Conservation (phyloP, 2,113 vertebrate species). For the Tragelaphus buxtoni region DNA sequence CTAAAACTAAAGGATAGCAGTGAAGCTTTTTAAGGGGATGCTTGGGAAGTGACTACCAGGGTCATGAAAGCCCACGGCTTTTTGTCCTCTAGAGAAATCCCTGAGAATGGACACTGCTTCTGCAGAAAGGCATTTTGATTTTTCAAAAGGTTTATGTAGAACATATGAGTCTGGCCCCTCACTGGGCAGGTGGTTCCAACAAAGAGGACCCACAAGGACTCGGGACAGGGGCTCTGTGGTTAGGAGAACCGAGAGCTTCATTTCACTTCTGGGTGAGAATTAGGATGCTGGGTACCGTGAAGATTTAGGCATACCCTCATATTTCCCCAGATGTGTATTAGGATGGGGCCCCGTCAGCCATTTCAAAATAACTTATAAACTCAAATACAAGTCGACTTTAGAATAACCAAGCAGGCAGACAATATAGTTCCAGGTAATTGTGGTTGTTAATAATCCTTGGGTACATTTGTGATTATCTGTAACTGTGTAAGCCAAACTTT, state of each 20-base stretch:
- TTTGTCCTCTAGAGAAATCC: background rate
- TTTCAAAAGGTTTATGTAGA: background rate
- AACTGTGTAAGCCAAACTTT: slow-evolving; percentile 18
- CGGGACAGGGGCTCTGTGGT: too few relatives aligned
- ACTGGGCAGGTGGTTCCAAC: background rate
- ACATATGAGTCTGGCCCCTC: accelerated
- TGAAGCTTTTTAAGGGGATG: background rate
- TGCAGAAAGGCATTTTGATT: background rate
- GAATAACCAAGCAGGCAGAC: slow-evolving; percentile 51
- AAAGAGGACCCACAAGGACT: accelerated
- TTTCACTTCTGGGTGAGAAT: background rate
- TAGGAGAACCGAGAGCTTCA: background rate
- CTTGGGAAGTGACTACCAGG: background rate
- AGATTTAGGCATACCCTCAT: background rate
- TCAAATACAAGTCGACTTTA: background rate
- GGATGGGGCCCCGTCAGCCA: background rate
- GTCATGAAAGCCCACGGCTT: background rate
- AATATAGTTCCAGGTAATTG: slow-evolving; percentile 49
- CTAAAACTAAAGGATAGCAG: background rate
- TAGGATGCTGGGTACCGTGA: background rate
- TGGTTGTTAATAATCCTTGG: slow-evolving; percentile 50
- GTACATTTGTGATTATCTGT: slow-evolving; percentile 40
- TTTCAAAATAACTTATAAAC: slow-evolving; percentile 13
- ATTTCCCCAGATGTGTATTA: background rate
- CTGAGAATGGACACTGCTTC: background rate